phyloP scores from a whole-genome alignment of 2,113 vertebrate species.

The Rattus rattus region DNA sequence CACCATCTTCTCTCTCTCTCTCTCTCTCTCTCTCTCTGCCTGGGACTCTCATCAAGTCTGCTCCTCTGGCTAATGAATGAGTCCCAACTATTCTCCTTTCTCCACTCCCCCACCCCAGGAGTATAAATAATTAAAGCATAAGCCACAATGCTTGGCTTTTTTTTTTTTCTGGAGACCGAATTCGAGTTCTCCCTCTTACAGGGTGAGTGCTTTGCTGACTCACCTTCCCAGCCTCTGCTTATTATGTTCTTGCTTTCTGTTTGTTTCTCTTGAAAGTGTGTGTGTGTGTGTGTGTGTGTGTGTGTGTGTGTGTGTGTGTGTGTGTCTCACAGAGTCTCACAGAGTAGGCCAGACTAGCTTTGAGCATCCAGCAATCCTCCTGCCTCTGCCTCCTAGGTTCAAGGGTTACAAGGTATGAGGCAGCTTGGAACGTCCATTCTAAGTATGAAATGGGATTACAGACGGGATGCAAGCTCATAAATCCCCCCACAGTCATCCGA shows the following conservation, averaged over 20 bases:
- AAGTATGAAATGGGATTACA: background rate
- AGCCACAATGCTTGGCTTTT: background rate
- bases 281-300: background rate
- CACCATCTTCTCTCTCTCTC: rapidly evolving
- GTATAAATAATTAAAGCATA: background rate
- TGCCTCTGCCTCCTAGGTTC: background rate
- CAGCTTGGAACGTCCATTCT: background rate
- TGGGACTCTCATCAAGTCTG: background rate
- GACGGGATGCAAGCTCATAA: background rate
- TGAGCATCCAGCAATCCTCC: background rate
- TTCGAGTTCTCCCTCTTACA: too few species aligned
- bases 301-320: too few species aligned
- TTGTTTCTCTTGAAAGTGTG: background rate
- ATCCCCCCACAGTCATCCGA: background rate
- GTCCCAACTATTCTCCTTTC: background rate
- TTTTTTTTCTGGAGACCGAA: too few species aligned
- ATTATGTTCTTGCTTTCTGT: background rate
- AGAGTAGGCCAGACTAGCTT: background rate
- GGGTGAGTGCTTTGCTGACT: background rate
- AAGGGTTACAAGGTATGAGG: background rate
- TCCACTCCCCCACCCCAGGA: too few species aligned
- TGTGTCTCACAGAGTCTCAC: background rate
- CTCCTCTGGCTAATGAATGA: background rate
- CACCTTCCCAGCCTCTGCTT: background rate
- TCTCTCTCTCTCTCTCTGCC: background rate